Conservation (phyloP, 2,113 vertebrate species). For the Malurus elegans region DNA sequence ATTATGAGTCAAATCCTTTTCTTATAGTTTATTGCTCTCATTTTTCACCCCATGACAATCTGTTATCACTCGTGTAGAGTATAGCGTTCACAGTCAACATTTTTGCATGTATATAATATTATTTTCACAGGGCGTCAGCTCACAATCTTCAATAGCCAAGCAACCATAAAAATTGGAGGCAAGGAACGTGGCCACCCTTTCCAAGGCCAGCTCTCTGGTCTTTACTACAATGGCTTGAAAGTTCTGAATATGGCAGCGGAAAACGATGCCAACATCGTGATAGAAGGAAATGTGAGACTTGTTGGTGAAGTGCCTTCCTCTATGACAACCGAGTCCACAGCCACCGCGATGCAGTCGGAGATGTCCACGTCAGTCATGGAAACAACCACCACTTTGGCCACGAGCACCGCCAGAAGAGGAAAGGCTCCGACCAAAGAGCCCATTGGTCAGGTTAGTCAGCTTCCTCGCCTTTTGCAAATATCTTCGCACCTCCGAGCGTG, state of each 20-base stretch:
- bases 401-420: slow-evolving; percentile 84
- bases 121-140: slow-evolving; percentile 96
- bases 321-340: slow-evolving; percentile 96
- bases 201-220: slow-evolving; percentile 98
- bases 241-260: slow-evolving; percentile 99
- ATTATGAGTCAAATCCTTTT: slow-evolving; percentile 84
- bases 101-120: slow-evolving; percentile 94
- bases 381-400: slow-evolving; percentile 94
- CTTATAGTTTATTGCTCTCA: slow-evolving; percentile 98
- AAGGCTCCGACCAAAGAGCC: slow-evolving; percentile 91
- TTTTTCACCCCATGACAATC: slow-evolving; percentile 91
- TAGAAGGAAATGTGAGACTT: slow-evolving; percentile 95
- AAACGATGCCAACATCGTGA: slow-evolving; percentile 92
- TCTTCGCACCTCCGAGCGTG: not conserved
- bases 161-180: slow-evolving; percentile 98
- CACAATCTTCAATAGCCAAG: slow-evolving; percentile 99
- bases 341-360: slow-evolving; percentile 94
- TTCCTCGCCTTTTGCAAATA: not conserved
- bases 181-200: slow-evolving; percentile 92
- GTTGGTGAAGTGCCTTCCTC: slow-evolving; percentile 97
- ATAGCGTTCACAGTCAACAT: slow-evolving; percentile 83
- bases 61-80: slow-evolving; percentile 82
- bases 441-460: slow-evolving; percentile 82
- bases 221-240: slow-evolving; percentile 99
- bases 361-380: slow-evolving; percentile 97